phyloP scores from a whole-genome alignment of 2,888 invertebrate genomes.

The Spodoptera exigua region DNA sequence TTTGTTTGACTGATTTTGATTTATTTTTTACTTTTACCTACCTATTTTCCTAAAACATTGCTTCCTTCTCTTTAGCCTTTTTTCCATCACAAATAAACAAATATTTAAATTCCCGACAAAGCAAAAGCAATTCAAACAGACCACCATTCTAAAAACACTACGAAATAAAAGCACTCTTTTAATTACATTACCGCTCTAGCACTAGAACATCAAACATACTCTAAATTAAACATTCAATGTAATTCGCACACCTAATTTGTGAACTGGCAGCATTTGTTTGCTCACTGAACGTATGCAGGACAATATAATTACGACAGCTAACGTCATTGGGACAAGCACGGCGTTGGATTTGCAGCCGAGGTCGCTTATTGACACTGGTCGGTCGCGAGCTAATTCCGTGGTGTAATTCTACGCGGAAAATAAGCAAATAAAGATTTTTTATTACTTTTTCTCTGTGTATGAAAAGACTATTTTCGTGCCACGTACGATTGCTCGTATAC shows the following conservation, averaged over 20 bases:
- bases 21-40: too few species aligned
- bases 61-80: too few species aligned
- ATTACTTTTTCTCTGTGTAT: conserved; percentile 10
- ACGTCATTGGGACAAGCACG: conserved; percentile 40
- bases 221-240: conserved; percentile 57
- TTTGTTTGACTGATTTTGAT: too few species aligned
- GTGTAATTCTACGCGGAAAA: conserved; percentile 10
- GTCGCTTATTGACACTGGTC: conserved; percentile 42
- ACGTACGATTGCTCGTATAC: conserved; percentile 1
- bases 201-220: conserved; percentile 35
- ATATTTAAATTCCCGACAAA: neutral
- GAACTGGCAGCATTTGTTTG: conserved; percentile 53
- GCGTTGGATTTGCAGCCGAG: conserved; percentile 40
- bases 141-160: conserved; percentile 5
- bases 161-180: conserved; percentile 12
- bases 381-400: conserved; percentile 35
- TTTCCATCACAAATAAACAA: too few species aligned
- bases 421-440: conserved; percentile 24
- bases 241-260: conserved; percentile 60
- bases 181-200: conserved; percentile 34
- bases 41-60: too few species aligned
- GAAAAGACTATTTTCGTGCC: conserved; percentile 18
- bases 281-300: conserved; percentile 41
- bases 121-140: conserved; percentile 1
- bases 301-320: conserved; percentile 58